These are phyloP conservation scores for Drosophila kurseongensis DNA, from an alignment of 1,140 invertebrate genomes.

Conservation along the genomic window DNA sequence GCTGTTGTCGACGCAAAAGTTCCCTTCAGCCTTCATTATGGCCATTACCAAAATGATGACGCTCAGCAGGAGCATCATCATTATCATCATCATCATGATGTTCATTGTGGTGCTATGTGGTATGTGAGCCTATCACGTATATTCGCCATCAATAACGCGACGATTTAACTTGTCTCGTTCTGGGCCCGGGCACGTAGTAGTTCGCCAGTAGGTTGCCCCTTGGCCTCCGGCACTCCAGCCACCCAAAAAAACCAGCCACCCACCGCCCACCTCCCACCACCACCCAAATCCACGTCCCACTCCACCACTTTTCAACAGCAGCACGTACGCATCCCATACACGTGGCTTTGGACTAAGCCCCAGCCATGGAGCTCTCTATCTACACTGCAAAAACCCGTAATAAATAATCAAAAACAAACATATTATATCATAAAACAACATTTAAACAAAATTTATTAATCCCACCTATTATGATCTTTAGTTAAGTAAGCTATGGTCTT, in stretches of 20 bases:
- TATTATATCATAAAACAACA: too few relatives aligned
- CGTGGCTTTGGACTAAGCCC: slow-evolving; percentile 46
- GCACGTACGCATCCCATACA: slow-evolving; percentile 54
- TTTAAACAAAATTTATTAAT: not conserved
- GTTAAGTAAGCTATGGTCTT: too few relatives aligned
- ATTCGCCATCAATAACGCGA: slow-evolving; percentile 82
- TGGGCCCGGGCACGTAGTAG: slow-evolving; percentile 63
- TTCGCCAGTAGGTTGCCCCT: slow-evolving; percentile 37
- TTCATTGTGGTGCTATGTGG: slow-evolving; percentile 35
- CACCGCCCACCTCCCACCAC: not conserved
- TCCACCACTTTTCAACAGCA: slow-evolving; percentile 22
- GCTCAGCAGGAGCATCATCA: slow-evolving; percentile 24
- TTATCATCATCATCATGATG: slow-evolving; percentile 39
- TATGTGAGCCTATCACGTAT: slow-evolving; percentile 79
- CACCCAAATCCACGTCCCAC: not conserved
- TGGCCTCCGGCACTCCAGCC: slow-evolving; percentile 6
- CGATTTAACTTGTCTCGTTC: slow-evolving; percentile 82
- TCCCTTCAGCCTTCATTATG: slow-evolving; percentile 42
- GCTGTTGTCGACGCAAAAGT: slow-evolving; percentile 65
- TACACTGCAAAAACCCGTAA: slow-evolving; percentile 1
- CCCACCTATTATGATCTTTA: too few relatives aligned
- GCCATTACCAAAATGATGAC: slow-evolving; percentile 46
- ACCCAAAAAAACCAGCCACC: not conserved
- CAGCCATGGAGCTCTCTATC: slow-evolving; percentile 10
- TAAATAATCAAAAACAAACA: not conserved